Percentiles rank a stretch among this genome's conserved stretches.
These are phyloP conservation scores for Rhinoraja longicauda DNA, from an alignment of 2,797 vertebrate species.

Conservation along the genomic window DNA sequence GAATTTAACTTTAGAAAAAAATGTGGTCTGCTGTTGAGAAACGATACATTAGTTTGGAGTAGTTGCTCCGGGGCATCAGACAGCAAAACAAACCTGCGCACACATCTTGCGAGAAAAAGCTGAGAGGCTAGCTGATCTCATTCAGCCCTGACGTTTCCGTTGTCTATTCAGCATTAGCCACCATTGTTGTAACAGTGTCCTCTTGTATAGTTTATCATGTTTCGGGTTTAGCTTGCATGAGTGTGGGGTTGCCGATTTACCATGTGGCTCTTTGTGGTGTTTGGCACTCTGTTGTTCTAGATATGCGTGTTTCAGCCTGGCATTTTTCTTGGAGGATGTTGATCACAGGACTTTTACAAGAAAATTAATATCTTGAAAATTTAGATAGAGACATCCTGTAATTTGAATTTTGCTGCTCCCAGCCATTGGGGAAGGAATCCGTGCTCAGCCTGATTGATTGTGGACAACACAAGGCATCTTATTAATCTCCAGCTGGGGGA, in stretches of 20 bases:
- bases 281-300: conserved; percentile 40
- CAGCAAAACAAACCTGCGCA: not conserved
- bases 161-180: not conserved
- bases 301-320: not conserved
- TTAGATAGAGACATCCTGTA: not conserved
- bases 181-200: not conserved
- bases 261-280: conserved; percentile 23
- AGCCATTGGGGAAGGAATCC: not conserved
- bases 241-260: conserved; percentile 2
- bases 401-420: not conserved
- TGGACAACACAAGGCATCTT: too few relatives aligned
- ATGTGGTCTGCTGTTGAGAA: not conserved
- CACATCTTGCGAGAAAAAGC: not conserved
- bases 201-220: not conserved
- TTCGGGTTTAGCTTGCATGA: not conserved
- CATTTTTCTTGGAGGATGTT: not conserved
- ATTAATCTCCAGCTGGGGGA: not conserved
- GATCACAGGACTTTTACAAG: not conserved
- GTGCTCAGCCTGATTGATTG: not conserved
- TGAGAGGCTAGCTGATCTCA: not conserved
- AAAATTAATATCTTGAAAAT: not conserved
- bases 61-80: not conserved
- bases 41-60: not conserved
- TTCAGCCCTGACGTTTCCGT: not conserved
- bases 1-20: not conserved